A percentile compares a stretch with the other conserved stretches of the same genome.
phyloP scores from a whole-genome alignment of 2,113 vertebrate species.

The Pedionomus torquatus region DNA sequence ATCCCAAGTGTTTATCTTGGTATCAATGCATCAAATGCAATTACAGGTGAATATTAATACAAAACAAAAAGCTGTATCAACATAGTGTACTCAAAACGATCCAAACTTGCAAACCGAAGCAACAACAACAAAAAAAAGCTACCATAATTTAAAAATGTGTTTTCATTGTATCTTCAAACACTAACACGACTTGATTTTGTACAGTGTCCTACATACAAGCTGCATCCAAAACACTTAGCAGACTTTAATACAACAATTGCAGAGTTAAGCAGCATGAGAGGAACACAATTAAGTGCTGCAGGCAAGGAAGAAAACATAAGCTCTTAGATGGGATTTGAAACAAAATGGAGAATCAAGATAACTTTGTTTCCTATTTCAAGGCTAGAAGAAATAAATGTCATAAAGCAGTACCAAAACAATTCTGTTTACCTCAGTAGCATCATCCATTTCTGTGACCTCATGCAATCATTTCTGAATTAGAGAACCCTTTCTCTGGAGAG shows the following conservation, averaged over 20 bases:
- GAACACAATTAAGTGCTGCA: not conserved
- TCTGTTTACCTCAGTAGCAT: constrained; percentile 59
- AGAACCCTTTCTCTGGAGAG: constrained; percentile 69
- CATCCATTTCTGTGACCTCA: not conserved
- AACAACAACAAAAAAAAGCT: not conserved
- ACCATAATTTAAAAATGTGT: not conserved
- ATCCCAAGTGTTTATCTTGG: not conserved
- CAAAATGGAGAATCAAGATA: not conserved
- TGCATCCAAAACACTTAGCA: not conserved
- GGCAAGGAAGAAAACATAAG: constrained; percentile 5
- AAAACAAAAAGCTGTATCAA: not conserved
- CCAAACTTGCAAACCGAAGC: not conserved
- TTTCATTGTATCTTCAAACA: not conserved
- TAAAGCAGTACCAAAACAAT: not conserved
- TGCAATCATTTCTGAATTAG: constrained; percentile 38
- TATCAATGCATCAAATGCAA: not conserved
- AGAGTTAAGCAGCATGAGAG: not conserved
- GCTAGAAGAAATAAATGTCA: not conserved
- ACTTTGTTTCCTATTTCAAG: not conserved
- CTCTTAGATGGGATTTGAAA: not conserved
- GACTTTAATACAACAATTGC: not conserved
- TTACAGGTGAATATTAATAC: not conserved
- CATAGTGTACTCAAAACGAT: not conserved
- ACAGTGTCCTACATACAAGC: not conserved
- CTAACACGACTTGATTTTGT: not conserved